Evolutionary conservation across 1,140 invertebrate species (phyloP).

Genomic region (Drosophila ogumai): DNA sequence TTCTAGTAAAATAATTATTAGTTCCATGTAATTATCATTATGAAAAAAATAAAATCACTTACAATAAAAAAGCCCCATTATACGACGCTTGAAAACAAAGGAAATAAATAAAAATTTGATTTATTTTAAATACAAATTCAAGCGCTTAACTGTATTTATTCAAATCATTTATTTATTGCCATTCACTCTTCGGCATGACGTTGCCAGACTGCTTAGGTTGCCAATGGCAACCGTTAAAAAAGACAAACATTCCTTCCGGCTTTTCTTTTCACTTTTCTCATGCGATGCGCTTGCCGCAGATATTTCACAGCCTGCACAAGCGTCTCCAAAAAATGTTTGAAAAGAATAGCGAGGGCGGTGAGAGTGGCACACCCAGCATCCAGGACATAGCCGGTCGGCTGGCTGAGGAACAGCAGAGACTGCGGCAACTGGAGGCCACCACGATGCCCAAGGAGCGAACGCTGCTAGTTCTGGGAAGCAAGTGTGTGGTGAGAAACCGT

Average conservation of each 20-base stretch:
- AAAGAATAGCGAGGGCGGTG: conserved; percentile 37
- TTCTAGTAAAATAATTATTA: no score
- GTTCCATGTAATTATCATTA: not conserved
- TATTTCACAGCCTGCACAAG: conserved; percentile 52
- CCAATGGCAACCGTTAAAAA: conserved; percentile 20
- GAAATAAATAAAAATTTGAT: not conserved
- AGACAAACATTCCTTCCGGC: conserved; percentile 18
- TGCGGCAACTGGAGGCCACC: conserved; percentile 58
- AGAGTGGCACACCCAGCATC: conserved; percentile 63
- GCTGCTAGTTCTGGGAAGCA: conserved; percentile 86
- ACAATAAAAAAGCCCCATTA: not conserved
- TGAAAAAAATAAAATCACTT: no score
- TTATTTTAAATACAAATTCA: not conserved
- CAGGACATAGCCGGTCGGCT: conserved; percentile 83
- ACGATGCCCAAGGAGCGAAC: conserved; percentile 85
- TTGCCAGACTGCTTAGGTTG: conserved; percentile 18
- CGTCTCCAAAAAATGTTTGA: conserved; percentile 71
- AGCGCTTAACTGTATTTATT: not conserved
- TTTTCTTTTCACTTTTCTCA: conserved; percentile 8
- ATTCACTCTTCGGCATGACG: not conserved
- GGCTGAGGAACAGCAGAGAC: conserved; percentile 71
- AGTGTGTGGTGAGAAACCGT: conserved; percentile 85
- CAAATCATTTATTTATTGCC: not conserved
- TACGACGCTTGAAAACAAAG: not conserved
- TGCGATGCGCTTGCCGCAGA: conserved; percentile 68